These are phyloP conservation scores for Palythoa caribaeorum DNA, from an alignment of 92 coral and sea anemone genomes.

Conservation along the genomic window DNA sequence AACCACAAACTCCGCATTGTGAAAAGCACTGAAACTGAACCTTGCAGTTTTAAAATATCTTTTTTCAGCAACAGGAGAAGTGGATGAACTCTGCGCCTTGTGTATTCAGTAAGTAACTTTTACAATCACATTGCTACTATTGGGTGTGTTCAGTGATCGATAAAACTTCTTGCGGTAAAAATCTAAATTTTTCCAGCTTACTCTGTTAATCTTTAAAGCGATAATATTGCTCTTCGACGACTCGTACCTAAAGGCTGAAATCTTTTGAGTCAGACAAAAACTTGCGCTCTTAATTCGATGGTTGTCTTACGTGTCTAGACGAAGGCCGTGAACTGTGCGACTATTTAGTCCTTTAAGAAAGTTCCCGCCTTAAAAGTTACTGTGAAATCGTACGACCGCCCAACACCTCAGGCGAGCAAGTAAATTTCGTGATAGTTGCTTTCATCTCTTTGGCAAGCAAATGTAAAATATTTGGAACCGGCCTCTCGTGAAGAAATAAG, in stretches of 20 bases:
- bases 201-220: no score
- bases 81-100: not conserved
- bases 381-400: not conserved
- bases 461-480: no score
- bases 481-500: no score
- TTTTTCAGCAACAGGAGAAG: not conserved
- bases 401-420: not conserved
- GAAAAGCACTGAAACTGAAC: not conserved
- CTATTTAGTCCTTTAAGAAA: not conserved
- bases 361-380: not conserved
- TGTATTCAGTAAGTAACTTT: not conserved
- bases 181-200: not conserved
- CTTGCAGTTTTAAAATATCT: not conserved
- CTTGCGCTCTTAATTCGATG: no score
- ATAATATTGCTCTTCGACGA: no score
- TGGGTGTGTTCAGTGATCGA: not conserved
- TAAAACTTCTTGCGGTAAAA: not conserved
- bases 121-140: not conserved
- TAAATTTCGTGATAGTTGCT: not conserved
- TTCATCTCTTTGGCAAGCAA: not conserved
- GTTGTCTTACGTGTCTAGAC: no score
- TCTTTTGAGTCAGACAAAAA: no score
- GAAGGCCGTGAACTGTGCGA: not conserved
- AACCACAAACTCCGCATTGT: not conserved
- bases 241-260: no score